Conservation (phyloP, 53 echinoderm and acorn worm species). For the Apostichopus leukothele region DNA sequence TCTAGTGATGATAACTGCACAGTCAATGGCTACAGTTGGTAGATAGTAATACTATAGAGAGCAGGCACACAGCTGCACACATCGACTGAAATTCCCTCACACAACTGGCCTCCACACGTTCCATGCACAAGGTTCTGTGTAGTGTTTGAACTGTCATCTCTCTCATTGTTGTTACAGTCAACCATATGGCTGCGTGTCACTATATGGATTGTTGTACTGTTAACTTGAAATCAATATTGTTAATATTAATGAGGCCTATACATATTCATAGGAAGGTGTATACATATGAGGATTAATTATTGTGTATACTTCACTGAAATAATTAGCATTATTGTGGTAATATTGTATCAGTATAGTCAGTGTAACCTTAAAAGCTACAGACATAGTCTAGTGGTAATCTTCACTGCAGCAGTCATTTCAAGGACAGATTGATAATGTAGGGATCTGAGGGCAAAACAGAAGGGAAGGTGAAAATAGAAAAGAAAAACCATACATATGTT, state of each 20-base stretch:
- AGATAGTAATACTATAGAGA: not conserved
- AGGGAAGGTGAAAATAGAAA: no score
- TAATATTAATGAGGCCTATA: conserved; percentile 22
- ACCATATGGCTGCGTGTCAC: conserved; percentile 34
- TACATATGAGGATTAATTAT: not conserved
- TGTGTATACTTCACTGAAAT: not conserved
- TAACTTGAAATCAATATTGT: conserved; percentile 25
- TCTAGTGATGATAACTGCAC: not conserved
- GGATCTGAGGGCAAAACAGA: no score
- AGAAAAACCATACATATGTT: no score
- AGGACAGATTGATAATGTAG: no score
- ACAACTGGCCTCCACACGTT: not conserved
- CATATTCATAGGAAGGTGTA: conserved; percentile 11
- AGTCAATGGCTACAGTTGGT: not conserved
- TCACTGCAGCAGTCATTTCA: no score
- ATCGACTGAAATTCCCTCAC: not conserved
- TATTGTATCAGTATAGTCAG: no score
- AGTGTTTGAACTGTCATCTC: conserved; percentile 30
- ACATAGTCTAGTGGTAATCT: no score
- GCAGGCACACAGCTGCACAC: conserved; percentile 13
- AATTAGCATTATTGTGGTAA: no score
- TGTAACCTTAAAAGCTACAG: no score
- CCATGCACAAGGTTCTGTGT: not conserved
- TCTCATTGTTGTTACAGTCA: conserved; percentile 24
- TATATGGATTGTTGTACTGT: conserved; percentile 14